These are phyloP conservation scores for Dascillus cervinus DNA, from an alignment of 2,888 invertebrate species.

Conservation along the genomic window DNA sequence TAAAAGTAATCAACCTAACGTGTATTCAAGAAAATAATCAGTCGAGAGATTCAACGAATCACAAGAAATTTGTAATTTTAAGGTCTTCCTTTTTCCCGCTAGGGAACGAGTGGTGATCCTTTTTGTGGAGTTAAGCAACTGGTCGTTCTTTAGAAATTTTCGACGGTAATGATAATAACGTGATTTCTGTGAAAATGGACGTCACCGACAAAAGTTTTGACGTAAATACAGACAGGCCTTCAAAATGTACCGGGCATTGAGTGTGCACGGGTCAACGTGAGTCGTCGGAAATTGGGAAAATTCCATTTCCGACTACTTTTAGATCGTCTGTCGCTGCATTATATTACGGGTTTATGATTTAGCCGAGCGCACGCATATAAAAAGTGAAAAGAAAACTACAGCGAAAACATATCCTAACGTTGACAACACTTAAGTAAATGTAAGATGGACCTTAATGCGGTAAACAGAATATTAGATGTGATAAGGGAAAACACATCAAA, in stretches of 20 bases:
- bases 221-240: constrained; percentile 19
- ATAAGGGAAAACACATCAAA: constrained; percentile 35
- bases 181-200: constrained; percentile 19
- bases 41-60: too few relatives aligned
- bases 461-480: constrained; percentile 34
- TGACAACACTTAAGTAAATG: constrained; percentile 24
- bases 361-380: background rate
- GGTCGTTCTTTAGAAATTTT: constrained; percentile 5
- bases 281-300: constrained; percentile 41
- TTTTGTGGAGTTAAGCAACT: constrained; percentile 5
- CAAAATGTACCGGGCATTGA: constrained; percentile 16
- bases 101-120: too few relatives aligned
- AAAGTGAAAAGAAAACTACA: too few relatives aligned
- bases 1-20: too few relatives aligned
- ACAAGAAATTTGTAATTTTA: too few relatives aligned
- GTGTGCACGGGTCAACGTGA: constrained; percentile 27
- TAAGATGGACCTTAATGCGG: constrained; percentile 26
- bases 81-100: too few relatives aligned
- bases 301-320: constrained; percentile 32
- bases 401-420: too few relatives aligned
- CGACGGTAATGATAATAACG: constrained; percentile 10
- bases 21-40: too few relatives aligned
- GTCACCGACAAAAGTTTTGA: constrained; percentile 19
- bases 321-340: constrained; percentile 16
- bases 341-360: constrained; percentile 12